phyloP scores from a whole-genome alignment of 1,140 invertebrate genomes.

The Drosophila miranda region DNA sequence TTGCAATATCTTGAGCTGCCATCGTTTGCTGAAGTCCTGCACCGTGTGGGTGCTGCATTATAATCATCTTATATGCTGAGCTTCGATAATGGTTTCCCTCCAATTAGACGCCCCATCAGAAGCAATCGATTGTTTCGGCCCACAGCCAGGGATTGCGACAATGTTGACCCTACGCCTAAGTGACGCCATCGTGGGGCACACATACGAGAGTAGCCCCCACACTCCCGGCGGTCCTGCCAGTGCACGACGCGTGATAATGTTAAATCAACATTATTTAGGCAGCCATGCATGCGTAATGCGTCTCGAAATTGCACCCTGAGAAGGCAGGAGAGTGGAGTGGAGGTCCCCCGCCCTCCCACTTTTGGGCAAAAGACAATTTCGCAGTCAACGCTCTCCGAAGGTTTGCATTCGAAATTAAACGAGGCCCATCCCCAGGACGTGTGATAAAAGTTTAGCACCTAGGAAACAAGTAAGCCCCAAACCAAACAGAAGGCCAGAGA shows the following conservation, averaged over 20 bases:
- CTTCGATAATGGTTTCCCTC: neutral
- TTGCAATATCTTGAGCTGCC: no score
- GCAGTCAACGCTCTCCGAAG: constrained; percentile 44
- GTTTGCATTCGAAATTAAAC: constrained; percentile 78
- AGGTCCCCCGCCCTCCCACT: no score
- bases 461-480: constrained; percentile 33
- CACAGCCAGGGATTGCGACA: constrained; percentile 31
- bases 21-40: neutral
- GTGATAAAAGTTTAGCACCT: constrained; percentile 73
- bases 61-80: no score
- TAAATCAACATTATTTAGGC: constrained; percentile 82
- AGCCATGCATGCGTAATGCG: constrained; percentile 80
- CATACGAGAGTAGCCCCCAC: constrained; percentile 3
- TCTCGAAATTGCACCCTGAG: constrained; percentile 66
- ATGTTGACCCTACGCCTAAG: constrained; percentile 47
- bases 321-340: constrained; percentile 15
- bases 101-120: constrained; percentile 12
- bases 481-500: no score
- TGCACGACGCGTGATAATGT: constrained; percentile 68
- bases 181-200: constrained; percentile 17
- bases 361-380: constrained; percentile 65
- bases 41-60: neutral
- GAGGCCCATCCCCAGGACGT: constrained; percentile 19
- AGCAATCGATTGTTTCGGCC: neutral
- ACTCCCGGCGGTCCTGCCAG: neutral